A percentile compares a stretch with the other conserved stretches of the same genome.
Conservation (phyloP, 2,113 vertebrate species). For the Sporophila hypoxantha region DNA sequence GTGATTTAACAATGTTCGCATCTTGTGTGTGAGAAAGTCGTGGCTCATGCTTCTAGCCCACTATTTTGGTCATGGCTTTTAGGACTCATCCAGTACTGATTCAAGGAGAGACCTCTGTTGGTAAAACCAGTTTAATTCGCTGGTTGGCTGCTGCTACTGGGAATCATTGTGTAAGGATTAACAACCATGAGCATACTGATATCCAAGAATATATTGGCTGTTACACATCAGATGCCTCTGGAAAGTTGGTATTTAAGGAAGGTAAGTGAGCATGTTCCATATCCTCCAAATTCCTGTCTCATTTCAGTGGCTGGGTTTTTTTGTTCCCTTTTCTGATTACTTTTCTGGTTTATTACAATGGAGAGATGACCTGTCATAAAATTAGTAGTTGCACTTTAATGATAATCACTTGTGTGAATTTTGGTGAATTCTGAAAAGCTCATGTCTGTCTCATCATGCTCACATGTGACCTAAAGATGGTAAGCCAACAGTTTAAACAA, state of each 20-base stretch:
- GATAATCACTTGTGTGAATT: neutral
- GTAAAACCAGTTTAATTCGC: conserved; percentile 92
- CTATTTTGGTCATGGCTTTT: neutral
- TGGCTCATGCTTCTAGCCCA: neutral
- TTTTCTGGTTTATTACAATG: neutral
- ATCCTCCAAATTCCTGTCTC: neutral
- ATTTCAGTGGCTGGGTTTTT: neutral
- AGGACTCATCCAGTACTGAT: conserved; percentile 91
- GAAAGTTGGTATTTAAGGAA: conserved; percentile 92
- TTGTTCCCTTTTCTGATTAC: neutral
- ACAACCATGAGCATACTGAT: conserved; percentile 97
- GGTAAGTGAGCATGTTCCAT: conserved; percentile 56
- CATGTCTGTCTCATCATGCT: neutral
- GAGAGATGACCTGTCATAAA: neutral
- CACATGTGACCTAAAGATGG: neutral
- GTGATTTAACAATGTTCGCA: neutral
- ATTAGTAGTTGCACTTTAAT: neutral
- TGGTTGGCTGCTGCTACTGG: conserved; percentile 90
- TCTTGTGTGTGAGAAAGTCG: neutral
- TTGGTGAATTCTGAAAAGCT: neutral
- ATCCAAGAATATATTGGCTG: conserved; percentile 98
- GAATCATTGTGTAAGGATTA: conserved; percentile 94
- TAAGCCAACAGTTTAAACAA: neutral
- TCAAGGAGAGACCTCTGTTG: conserved; percentile 95
- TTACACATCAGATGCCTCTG: conserved; percentile 85